Base-by-base conservation (phyloP, 2,113 vertebrate genomes). In the Megaceryle maxima region DNA sequence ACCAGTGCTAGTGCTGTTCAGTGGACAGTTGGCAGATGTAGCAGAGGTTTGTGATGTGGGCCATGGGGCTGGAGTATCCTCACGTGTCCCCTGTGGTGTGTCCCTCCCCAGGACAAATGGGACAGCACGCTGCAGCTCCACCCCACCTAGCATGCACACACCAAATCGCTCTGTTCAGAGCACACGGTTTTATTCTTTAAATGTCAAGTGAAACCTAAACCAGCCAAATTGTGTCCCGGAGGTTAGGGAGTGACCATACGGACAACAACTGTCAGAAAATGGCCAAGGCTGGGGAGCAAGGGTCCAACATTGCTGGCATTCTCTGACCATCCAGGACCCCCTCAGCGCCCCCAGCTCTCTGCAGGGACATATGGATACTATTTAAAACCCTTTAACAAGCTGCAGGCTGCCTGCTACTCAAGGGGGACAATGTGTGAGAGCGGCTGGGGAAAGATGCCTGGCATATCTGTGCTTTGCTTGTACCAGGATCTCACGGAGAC, bases 331-430 rank as follows among this genome's bases (percentile, higher is more conserved):
- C 70, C 84, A 86, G 91, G 94, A 97, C 95, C 83, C 88, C 87
- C 76, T 96, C 89, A 51, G 77, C 53, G 26, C 37, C 85, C 78
- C 93, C 95, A 94, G 41, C 93, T 95, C 96, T 79, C 75, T 28
- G 28, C 33, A 84, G 87, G 94, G 96, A 98, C 98, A 98, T 53
- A 96, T 97, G 97, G 97, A 64, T 82, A 95, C 98, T 98, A 98
- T 98, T 98, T 98, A 97, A 98, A 97, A 97, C 94, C 72, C 64
- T 97, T 96, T 94, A 95, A 96, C 91, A 94, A 97, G 95, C 88
- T 88, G 39, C 94, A 96, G 96, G 96, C 97, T 86, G 98, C 95
- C 96, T 94, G 81, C 93, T 96, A 60, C 96, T 95, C 91, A 50
- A 84, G 83, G 51, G 50, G 83, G 88, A 97, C 96, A 87, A 92